Conservation (phyloP, 2,113 vertebrate species). For the Nettapus auritus region DNA sequence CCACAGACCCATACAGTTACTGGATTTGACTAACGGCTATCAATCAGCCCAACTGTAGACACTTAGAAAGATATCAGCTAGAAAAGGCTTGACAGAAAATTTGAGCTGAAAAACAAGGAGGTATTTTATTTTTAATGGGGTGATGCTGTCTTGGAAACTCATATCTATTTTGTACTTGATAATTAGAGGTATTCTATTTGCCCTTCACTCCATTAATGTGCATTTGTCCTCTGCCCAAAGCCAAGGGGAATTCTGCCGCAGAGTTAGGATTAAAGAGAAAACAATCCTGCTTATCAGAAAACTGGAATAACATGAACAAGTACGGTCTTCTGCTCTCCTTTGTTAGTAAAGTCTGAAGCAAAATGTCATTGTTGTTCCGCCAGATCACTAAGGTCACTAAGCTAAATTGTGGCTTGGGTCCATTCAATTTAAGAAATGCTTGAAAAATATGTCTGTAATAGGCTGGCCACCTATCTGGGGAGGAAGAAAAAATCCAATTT, state of each 20-base stretch:
- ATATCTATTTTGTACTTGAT: not conserved
- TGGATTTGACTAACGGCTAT: constrained; percentile 84
- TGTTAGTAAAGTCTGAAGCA: not conserved
- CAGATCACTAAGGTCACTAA: constrained; percentile 29
- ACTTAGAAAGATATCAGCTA: constrained; percentile 48
- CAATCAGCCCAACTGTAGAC: constrained; percentile 77
- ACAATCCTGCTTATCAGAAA: not conserved
- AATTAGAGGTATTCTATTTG: not conserved
- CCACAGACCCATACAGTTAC: constrained; percentile 81
- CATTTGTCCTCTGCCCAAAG: not conserved
- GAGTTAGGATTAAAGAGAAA: constrained; percentile 1
- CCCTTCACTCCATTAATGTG: not conserved
- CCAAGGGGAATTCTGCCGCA: not conserved
- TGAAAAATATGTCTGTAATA: not conserved
- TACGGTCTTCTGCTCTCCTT: not conserved
- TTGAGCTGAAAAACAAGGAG: not conserved
- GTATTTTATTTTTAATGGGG: not conserved
- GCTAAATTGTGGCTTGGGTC: constrained; percentile 30
- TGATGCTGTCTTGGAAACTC: not conserved
- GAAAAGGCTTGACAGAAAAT: constrained; percentile 41
- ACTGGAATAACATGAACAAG: not conserved
- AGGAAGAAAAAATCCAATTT: constrained; percentile 55
- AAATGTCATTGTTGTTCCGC: not conserved
- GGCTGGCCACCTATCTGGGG: constrained; percentile 38
- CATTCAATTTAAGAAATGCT: constrained; percentile 29